phyloP scores from a whole-genome alignment of 1,140 invertebrate genomes.

The Drosophila pseudoananassae region DNA sequence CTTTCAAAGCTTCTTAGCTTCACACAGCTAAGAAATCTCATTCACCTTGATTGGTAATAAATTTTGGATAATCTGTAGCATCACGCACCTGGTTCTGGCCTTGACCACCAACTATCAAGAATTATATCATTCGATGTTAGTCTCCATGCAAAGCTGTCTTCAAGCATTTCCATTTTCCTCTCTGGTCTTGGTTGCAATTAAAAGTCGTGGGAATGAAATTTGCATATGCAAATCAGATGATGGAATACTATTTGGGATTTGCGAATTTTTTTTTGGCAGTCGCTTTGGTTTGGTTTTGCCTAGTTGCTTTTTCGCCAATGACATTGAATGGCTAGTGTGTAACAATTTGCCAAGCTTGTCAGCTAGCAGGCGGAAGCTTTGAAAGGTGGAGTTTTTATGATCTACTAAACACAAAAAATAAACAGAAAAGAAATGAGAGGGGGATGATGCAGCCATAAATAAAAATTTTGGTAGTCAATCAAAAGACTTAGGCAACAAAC shows the following conservation, averaged over 20 bases:
- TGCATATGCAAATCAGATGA: slow-evolving; percentile 70
- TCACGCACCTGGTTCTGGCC: slow-evolving; percentile 18
- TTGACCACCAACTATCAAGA: slow-evolving; percentile 39
- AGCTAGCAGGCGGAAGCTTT: slow-evolving; percentile 47
- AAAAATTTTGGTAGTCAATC: slow-evolving; percentile 25
- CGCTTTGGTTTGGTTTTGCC: slow-evolving; percentile 18
- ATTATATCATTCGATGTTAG: slow-evolving; percentile 41
- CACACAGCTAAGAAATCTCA: slow-evolving; percentile 9
- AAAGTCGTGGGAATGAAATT: slow-evolving; percentile 78
- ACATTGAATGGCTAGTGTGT: slow-evolving; percentile 55
- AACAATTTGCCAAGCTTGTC: slow-evolving; percentile 51
- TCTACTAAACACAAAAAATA: slow-evolving; percentile 14
- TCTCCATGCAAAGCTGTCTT: slow-evolving; percentile 37
- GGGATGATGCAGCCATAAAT: slow-evolving; percentile 35
- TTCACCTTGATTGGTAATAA: slow-evolving; percentile 26
- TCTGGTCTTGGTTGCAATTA: slow-evolving; percentile 50
- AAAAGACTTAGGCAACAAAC: slow-evolving; percentile 72
- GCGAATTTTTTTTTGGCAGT: slow-evolving; percentile 37
- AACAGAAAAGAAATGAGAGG: slow-evolving; percentile 23
- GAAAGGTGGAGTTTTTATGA: slow-evolving; percentile 32
- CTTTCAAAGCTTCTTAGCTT: neutral
- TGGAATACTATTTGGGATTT: slow-evolving; percentile 47
- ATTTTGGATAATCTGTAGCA: slow-evolving; percentile 17
- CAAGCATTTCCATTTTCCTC: slow-evolving; percentile 23
- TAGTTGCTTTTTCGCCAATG: slow-evolving; percentile 50